A percentile compares a stretch with the other conserved stretches of the same genome.
These are phyloP conservation scores for Hymenochirus boettgeri DNA, from an alignment of 2,113 vertebrate genomes.

Conservation along the genomic window DNA sequence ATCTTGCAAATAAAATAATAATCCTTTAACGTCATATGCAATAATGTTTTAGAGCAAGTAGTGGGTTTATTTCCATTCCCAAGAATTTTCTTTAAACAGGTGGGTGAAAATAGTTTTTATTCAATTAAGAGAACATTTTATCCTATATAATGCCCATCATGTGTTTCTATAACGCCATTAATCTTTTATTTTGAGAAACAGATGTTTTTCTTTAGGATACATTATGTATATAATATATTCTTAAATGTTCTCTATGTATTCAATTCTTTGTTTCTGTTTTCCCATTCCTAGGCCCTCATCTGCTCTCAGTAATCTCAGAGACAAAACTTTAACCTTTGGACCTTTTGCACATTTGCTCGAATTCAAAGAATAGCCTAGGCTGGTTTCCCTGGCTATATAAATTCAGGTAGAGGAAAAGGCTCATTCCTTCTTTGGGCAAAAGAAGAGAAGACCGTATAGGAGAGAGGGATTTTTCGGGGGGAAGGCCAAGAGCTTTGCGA, in stretches of 20 bases:
- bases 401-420: constrained; percentile 50
- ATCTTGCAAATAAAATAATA: no score
- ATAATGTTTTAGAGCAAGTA: no score
- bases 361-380: constrained; percentile 55
- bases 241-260: not conserved
- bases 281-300: constrained; percentile 34
- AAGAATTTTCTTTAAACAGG: no score
- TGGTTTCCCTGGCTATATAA: constrained; percentile 57
- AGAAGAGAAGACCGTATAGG: constrained; percentile 35
- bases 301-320: constrained; percentile 47
- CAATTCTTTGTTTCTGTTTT: constrained; percentile 34
- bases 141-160: no score
- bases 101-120: no score
- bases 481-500: constrained; percentile 44
- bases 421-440: constrained; percentile 50
- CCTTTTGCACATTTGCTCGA: constrained; percentile 66
- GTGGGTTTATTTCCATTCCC: no score
- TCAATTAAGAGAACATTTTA: no score
- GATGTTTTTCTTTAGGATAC: no score
- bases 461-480: constrained; percentile 11
- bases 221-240: no score
- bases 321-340: constrained; percentile 68
- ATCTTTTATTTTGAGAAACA: no score
- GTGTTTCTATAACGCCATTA: no score
- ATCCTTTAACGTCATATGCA: no score